Evolutionary conservation across 2,113 vertebrate genomes (phyloP), one percentile per base, ranked within the genome.

Genomic region (Osmerus mordax): DNA sequence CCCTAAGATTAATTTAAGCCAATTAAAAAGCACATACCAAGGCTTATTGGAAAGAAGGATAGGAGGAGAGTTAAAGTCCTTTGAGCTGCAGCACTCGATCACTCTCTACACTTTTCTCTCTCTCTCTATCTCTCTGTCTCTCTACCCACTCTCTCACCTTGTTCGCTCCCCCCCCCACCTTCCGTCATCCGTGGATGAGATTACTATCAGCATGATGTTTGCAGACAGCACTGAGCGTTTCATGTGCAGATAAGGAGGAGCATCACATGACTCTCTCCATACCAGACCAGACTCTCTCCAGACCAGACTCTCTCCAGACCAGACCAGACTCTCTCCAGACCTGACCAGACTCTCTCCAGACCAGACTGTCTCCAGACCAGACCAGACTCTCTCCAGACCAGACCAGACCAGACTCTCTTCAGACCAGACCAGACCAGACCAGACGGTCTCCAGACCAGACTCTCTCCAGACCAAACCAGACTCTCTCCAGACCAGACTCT

Each of bases 1-100:
- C 95, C 94, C 95, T 96, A 97, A 96, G 95, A 98, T 99, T 97
- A 97, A 98, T 99, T 97, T 96, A 94, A 92, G 76, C 92, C 95
- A 96, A 96, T 96, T 96, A 97, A 96, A 96, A 97, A 97, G 96
- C 94, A 95, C 89, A 91, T 89, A 83, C 41, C 9, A 90, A 86
- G 81, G 87, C 85, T 91, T 90, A 90, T 89, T 89, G 83, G 86
- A 32, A 81, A 86, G 68, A 74, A 54, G 84, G 72, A 69, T 54
- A 21, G 59, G 59, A 19, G 80, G 79, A 82, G 84, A 77, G 84
- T 83, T 86, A 65, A 78, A 90, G 86, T 88, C 85, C 87, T 92
- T 87, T 90, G 87, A 89, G 86, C 88, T 86, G 85, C 86, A 88
- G 87, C 88, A 87, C 41, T 47, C 85, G 88, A 84, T 90, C 76